Conservation (phyloP, 2,797 vertebrate species). For the Tamandua tetradactyla region DNA sequence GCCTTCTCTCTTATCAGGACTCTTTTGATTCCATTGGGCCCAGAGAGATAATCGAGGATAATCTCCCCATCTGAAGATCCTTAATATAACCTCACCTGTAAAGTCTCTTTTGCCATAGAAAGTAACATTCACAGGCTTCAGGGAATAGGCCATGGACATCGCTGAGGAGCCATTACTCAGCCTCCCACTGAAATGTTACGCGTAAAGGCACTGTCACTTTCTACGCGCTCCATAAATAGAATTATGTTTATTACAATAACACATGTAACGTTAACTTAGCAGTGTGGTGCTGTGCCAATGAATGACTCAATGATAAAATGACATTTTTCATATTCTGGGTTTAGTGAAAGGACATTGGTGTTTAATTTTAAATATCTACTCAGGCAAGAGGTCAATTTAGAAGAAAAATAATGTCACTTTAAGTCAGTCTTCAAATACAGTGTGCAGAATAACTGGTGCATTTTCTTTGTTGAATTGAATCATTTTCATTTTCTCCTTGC, state of each 20-base stretch:
- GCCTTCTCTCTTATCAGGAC: slow-evolving; percentile 13
- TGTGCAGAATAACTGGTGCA: not conserved
- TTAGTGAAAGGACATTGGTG: not conserved
- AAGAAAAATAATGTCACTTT: slow-evolving; percentile 2
- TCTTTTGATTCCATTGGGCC: not conserved
- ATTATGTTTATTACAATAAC: not conserved
- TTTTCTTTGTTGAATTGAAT: slow-evolving; percentile 39
- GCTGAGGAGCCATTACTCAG: not conserved
- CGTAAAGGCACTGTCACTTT: not conserved
- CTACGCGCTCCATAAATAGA: slow-evolving; percentile 18
- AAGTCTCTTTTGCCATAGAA: not conserved
- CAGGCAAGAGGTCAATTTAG: slow-evolving; percentile 24
- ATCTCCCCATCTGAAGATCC: not conserved
- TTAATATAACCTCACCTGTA: slow-evolving; percentile 6
- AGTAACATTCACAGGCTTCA: not conserved
- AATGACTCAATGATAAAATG: slow-evolving; percentile 3
- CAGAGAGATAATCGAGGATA: not conserved
- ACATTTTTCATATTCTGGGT: slow-evolving; percentile 3
- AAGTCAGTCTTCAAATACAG: slow-evolving; percentile 44
- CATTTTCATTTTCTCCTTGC: slow-evolving; percentile 17
- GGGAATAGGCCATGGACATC: not conserved
- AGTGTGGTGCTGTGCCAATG: not conserved
- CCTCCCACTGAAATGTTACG: not conserved
- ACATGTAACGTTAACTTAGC: slow-evolving; percentile 12
- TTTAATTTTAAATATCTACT: slow-evolving; percentile 53